phyloP scores from a whole-genome alignment of 2,888 invertebrate genomes.

The Cecidostiba fungosa region DNA sequence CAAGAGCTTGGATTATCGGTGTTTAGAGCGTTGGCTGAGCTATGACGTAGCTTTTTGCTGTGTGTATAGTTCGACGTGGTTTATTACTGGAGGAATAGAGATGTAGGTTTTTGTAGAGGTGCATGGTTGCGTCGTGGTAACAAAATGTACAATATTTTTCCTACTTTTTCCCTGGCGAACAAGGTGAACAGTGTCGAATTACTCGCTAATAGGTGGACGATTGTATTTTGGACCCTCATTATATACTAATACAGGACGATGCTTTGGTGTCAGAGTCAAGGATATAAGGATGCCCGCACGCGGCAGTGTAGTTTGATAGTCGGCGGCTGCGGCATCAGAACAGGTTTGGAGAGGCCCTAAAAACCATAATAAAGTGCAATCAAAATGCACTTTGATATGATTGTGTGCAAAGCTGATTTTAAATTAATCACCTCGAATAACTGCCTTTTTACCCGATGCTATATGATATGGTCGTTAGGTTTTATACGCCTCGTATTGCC shows the following conservation, averaged over 20 bases:
- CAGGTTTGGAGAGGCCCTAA: constrained; percentile 7
- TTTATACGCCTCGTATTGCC: neutral
- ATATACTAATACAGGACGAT: neutral
- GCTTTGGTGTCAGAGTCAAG: too few relatives aligned
- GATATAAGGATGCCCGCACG: too few relatives aligned
- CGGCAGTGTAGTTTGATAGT: neutral
- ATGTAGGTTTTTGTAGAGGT: neutral
- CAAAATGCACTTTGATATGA: constrained; percentile 35
- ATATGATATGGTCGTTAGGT: neutral
- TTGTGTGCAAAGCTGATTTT: constrained; percentile 19
- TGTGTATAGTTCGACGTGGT: neutral
- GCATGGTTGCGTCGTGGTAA: neutral
- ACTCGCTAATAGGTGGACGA: neutral
- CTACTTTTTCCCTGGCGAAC: neutral
- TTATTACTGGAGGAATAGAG: neutral
- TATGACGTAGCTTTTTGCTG: neutral
- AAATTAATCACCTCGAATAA: constrained; percentile 21
- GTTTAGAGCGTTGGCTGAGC: neutral
- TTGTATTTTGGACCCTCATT: neutral
- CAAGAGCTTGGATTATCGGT: neutral
- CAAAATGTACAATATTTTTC: too few relatives aligned
- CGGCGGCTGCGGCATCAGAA: neutral
- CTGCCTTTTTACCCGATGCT: neutral
- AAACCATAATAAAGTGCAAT: constrained; percentile 30
- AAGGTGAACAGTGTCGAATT: constrained; percentile 7